Base-by-base conservation (phyloP, 2,797 vertebrate species). In the Thaleichthys pacificus region DNA sequence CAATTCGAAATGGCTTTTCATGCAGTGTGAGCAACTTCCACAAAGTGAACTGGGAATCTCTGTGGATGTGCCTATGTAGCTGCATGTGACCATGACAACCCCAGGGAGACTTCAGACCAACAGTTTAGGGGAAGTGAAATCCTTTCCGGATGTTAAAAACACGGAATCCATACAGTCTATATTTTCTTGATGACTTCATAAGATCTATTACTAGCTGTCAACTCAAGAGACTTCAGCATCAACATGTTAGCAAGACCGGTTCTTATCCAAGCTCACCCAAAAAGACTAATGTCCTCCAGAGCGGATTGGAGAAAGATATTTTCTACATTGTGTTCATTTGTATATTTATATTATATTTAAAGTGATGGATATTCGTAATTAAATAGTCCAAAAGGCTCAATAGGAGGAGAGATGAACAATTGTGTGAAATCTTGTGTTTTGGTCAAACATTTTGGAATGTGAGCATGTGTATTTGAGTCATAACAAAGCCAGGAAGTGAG, bases 401-500 rank as follows among this genome's bases (percentile, higher is more conserved):
- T 7, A 42, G 62, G 62, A 64, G 30, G 32, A 35, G 19, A 14
- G 62, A 64, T 38, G 62, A 64, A 66, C 42, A 51, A 66, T 28
- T 22, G 47, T 66, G 42, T 24, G 64, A 67, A 67, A 51, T 67
- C 38, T 64, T 26, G 68, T 9, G 58, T 19, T 21, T 35, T 71
- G 72, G 72, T 57, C 26, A 69, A 78, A 24, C 60, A 38, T 47
- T 58, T 11, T 47, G 30, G 63, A 14, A 80, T 74, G 68, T 69
- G 30, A 69, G 66, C 71, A 12, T 63, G 61, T 70, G 19, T 21
- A 61, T 71, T 32, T 70, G 61, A 32, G 61, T 28, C n/a, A n/a
- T 62, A 57, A 47, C 26, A 61, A 61, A 63, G 67, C 65, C 56
- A 14, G 47, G 51, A 58, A 24, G 69, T 51, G 64, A 22, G 58